phyloP scores from a whole-genome alignment of 1,140 invertebrate species.

The Drosophila sechellia region DNA sequence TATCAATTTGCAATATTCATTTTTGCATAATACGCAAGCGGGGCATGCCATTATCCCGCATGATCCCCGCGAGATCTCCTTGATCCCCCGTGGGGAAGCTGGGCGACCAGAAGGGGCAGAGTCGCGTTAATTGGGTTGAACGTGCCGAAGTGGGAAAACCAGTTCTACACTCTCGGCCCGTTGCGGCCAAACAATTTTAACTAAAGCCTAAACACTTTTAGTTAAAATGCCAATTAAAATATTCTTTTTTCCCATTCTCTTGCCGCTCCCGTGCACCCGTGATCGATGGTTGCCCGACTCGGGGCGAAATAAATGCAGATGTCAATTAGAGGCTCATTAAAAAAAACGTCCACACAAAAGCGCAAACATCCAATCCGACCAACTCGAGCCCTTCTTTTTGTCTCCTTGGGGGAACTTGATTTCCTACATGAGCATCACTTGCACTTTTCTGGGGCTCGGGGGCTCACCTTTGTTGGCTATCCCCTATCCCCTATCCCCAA shows the following conservation, averaged over 20 bases:
- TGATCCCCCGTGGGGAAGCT: constrained; percentile 16
- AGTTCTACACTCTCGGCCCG: constrained; percentile 47
- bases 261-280: constrained; percentile 23
- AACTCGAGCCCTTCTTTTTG: constrained; percentile 15
- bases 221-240: constrained; percentile 85
- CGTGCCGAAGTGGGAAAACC: constrained; percentile 69
- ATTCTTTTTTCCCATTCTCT: constrained; percentile 64
- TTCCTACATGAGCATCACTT: constrained; percentile 80
- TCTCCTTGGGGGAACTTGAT: constrained; percentile 50
- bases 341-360: constrained; percentile 62
- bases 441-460: constrained; percentile 72
- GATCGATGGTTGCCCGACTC: constrained; percentile 71
- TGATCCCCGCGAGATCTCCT: neutral
- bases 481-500: neutral
- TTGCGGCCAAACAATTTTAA: constrained; percentile 79
- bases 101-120: constrained; percentile 13
- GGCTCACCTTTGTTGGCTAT: constrained; percentile 36
- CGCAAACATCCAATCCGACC: constrained; percentile 28
- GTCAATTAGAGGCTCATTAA: constrained; percentile 85
- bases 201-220: constrained; percentile 85
- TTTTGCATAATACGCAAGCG: constrained; percentile 75
- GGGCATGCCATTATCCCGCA: constrained; percentile 32
- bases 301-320: constrained; percentile 83
- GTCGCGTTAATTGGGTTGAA: constrained; percentile 81
- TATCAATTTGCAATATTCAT: constrained; percentile 81